These are phyloP conservation scores for Aix galericulata DNA, from an alignment of 2,113 vertebrate genomes.

Conservation along the genomic window DNA sequence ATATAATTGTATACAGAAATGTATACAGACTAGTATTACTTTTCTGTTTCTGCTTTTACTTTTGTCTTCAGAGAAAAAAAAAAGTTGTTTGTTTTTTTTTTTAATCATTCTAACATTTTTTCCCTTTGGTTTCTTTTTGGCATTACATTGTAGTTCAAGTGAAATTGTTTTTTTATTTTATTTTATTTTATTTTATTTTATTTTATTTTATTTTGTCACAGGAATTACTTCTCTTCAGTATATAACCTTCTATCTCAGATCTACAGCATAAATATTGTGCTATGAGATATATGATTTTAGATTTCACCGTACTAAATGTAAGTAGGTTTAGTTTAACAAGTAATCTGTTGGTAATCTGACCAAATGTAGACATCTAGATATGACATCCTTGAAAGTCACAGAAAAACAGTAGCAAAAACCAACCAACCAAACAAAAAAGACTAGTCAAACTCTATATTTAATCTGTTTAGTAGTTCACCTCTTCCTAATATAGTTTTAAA, in stretches of 20 bases:
- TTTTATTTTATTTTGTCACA: too few relatives aligned
- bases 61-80: background rate
- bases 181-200: too few relatives aligned
- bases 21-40: background rate
- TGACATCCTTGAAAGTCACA: background rate
- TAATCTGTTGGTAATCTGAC: background rate
- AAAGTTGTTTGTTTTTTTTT: too few relatives aligned
- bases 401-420: too few relatives aligned
- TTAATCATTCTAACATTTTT: background rate
- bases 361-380: background rate
- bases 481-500: background rate
- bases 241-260: background rate
- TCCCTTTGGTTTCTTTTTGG: background rate
- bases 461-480: background rate
- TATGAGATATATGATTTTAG: background rate
- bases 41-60: background rate
- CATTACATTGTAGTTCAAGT: background rate
- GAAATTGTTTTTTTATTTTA: background rate
- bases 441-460: background rate
- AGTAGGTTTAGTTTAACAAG: background rate
- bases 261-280: background rate
- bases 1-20: too few relatives aligned
- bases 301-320: too few relatives aligned
- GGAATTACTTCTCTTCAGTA: too few relatives aligned
- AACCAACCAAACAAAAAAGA: too few relatives aligned